Evolutionary conservation across 2,888 invertebrate species (phyloP).

Genomic region (Drosophila fulvimacula): DNA sequence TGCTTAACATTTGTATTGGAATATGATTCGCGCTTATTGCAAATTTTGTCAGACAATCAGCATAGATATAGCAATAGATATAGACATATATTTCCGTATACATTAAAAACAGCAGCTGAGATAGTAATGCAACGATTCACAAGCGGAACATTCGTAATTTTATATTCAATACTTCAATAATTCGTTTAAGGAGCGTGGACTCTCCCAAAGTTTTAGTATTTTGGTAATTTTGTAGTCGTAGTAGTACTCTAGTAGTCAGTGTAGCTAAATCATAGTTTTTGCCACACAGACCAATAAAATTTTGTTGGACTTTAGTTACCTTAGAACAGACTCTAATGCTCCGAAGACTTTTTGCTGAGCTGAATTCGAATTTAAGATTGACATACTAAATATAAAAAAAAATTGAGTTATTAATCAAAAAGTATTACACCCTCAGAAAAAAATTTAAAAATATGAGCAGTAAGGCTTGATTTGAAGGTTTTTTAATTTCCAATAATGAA

Average conservation of each 20-base stretch:
- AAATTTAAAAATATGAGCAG: too few relatives aligned
- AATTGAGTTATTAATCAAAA: too few relatives aligned
- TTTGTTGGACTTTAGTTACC: neutral
- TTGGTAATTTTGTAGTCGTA: neutral
- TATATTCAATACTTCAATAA: neutral
- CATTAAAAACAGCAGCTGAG: neutral
- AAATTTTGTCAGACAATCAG: neutral
- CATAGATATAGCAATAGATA: neutral
- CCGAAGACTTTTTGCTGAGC: neutral
- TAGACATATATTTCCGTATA: neutral
- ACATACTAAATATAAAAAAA: too few relatives aligned
- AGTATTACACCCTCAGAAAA: too few relatives aligned
- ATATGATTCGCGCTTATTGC: constrained; percentile 64
- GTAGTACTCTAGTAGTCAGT: neutral
- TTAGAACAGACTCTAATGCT: neutral
- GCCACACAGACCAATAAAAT: neutral
- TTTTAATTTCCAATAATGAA: too few relatives aligned
- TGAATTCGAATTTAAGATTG: neutral
- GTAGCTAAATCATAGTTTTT: neutral
- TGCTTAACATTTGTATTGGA: constrained; percentile 77
- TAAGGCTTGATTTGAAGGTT: too few relatives aligned
- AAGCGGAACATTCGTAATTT: neutral
- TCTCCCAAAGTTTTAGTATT: neutral
- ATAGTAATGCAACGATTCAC: neutral
- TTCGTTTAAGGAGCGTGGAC: neutral